Percentiles rank a stretch among this genome's conserved stretches.
phyloP scores from a whole-genome alignment of 1,140 invertebrate species.

The Leptinotarsa defecta region DNA sequence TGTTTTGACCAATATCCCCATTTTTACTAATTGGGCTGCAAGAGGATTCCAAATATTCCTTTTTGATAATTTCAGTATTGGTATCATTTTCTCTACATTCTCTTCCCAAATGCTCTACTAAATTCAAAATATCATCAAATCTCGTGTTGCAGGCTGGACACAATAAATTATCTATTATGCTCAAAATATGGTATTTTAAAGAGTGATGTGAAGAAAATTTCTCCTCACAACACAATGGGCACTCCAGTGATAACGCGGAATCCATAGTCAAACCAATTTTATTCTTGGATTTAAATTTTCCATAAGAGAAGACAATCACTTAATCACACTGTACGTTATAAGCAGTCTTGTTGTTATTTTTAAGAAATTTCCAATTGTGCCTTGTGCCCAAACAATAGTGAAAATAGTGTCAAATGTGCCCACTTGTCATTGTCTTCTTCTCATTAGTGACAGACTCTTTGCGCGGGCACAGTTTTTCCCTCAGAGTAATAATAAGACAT shows the following conservation, averaged over 20 bases:
- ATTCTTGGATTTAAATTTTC: background rate
- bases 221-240: slow-evolving; percentile 68
- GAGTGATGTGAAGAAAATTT: slow-evolving; percentile 62
- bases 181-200: slow-evolving; percentile 65
- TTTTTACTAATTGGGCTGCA: slow-evolving; percentile 36
- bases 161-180: slow-evolving; percentile 63
- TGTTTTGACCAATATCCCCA: slow-evolving; percentile 28
- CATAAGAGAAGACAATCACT: too few species aligned
- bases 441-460: too few species aligned
- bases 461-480: too few species aligned
- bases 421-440: too few species aligned
- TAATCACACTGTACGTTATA: too few species aligned
- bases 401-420: too few species aligned
- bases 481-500: too few species aligned
- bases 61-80: slow-evolving; percentile 28
- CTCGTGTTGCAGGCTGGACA: slow-evolving; percentile 66
- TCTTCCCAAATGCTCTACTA: slow-evolving; percentile 66
- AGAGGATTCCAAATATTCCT: slow-evolving; percentile 14
- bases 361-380: too few species aligned
- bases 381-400: too few species aligned
- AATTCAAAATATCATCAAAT: slow-evolving; percentile 66
- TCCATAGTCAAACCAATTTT: background rate
- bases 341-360: too few species aligned
- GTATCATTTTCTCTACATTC: slow-evolving; percentile 66
- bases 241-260: slow-evolving; percentile 53